Evolutionary conservation across 1,140 invertebrate species (phyloP), one percentile per base, ranked within the genome.

Genomic region (Pararge aegeria): DNA sequence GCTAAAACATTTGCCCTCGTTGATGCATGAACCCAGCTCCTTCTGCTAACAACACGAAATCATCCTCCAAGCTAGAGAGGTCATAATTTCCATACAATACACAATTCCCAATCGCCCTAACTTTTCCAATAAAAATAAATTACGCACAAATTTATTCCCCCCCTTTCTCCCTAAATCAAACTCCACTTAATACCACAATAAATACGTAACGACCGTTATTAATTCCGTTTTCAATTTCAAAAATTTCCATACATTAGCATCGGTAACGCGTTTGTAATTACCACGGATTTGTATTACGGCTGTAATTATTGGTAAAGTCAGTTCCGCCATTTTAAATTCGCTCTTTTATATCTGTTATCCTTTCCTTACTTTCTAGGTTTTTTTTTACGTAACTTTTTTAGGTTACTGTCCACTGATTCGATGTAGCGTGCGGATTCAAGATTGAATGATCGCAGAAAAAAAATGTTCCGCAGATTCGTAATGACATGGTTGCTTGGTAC

Each of bases 221-320:
- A 38, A 42, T 16, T 44, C 48, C 38, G 49, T 46, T 49, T 29
- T 44, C 52, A 55, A 53, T 64, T 59, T 59, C 56, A 40, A 37
- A 30, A 64, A 64, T 64, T 59, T 50, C 52, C 51, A 64, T 64
- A 64, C 24, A 64, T 64, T 64, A 55, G 20, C 62, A 60, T 63
- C 50, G 44, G 27, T 46, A 60, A 51, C 48, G 12, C 19, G 42
- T 51, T 52, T 53, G 24, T 64, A 60, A 65, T 65, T 55, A 59
- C 34, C 18, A 19, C 50, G 20, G 40, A 42, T 50, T 61, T 44
- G 18, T 34, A 46, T 52, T 46, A 53, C 13, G 40, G 13, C 38
- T 59, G 57, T 53, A 42, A 54, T 54, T 54, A 54, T 54, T 27
- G 21, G 24, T 24, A 20, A 13, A 34, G 16, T 42, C 27, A 13